A percentile compares a stretch with the other conserved stretches of the same genome.
Evolutionary conservation across 2,888 invertebrate genomes (phyloP).

Genomic region (Athalia cordata): DNA sequence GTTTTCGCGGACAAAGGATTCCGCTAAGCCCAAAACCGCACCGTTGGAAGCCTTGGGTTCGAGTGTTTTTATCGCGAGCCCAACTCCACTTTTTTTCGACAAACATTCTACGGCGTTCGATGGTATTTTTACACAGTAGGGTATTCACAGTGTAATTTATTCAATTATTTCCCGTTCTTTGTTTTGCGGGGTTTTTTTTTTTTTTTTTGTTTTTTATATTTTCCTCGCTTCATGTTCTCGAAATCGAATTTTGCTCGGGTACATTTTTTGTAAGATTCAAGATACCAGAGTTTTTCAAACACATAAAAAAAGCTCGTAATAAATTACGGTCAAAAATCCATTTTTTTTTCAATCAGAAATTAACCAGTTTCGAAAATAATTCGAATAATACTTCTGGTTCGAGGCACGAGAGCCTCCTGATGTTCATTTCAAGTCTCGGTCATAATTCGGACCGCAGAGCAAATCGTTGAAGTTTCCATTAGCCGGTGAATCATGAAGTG

Average conservation of each 20-base stretch:
- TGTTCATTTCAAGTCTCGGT: too few relatives aligned
- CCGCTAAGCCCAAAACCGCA: not conserved
- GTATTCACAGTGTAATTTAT: slow-evolving; percentile 32
- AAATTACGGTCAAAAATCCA: too few relatives aligned
- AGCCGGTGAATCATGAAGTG: too few relatives aligned
- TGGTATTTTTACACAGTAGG: slow-evolving; percentile 11
- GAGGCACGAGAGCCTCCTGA: too few relatives aligned
- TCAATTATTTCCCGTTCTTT: slow-evolving; percentile 24
- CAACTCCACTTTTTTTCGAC: not conserved
- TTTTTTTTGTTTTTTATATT: not conserved
- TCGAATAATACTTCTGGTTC: too few relatives aligned
- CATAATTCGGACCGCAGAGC: too few relatives aligned
- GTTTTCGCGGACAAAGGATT: slow-evolving; percentile 31
- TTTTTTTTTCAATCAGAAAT: too few relatives aligned
- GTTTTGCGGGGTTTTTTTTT: not conserved
- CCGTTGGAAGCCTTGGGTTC: slow-evolving; percentile 23
- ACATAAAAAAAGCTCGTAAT: too few relatives aligned
- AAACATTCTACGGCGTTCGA: slow-evolving; percentile 20
- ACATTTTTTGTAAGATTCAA: not conserved
- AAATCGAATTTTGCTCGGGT: not conserved
- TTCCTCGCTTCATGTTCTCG: not conserved
- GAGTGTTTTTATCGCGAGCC: slow-evolving; percentile 32
- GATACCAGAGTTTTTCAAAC: too few relatives aligned
- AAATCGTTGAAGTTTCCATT: too few relatives aligned
- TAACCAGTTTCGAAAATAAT: too few relatives aligned